Evolutionary conservation across 2,888 invertebrate species (phyloP).

Genomic region (Microplitis manilae): DNA sequence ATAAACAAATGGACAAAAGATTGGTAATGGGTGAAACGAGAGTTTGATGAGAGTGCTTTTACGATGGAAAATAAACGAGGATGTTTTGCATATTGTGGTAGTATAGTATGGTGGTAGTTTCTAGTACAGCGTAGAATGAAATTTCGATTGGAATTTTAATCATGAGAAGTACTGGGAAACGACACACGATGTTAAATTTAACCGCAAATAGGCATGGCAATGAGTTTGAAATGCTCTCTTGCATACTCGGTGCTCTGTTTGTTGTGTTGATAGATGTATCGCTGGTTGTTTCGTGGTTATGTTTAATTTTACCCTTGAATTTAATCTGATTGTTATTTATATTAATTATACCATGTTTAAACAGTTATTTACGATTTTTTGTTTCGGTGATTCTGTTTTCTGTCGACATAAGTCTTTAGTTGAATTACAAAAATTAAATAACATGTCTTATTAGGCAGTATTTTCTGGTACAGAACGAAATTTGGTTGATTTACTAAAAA

Average conservation of each 20-base stretch:
- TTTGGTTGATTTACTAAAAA: no score
- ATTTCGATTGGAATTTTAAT: slow-evolving; percentile 49
- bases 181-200: neutral
- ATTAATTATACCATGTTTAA: neutral
- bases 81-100: slow-evolving; percentile 15
- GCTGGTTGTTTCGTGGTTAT: neutral
- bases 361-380: neutral
- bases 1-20: slow-evolving; percentile 21
- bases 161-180: slow-evolving; percentile 36
- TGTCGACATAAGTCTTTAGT: no score
- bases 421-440: no score
- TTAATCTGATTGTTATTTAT: neutral
- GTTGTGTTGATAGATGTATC: neutral
- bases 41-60: slow-evolving; percentile 1
- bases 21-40: slow-evolving; percentile 14
- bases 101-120: slow-evolving; percentile 9
- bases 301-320: neutral
- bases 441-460: no score
- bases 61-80: slow-evolving; percentile 22
- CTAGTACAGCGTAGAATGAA: slow-evolving; percentile 33
- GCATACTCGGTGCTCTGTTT: neutral
- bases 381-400: no score
- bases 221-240: slow-evolving; percentile 1
- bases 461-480: no score
- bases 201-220: neutral